Base-by-base conservation (phyloP, 2,113 vertebrate species). In the Sarotherodon lohbergeri region DNA sequence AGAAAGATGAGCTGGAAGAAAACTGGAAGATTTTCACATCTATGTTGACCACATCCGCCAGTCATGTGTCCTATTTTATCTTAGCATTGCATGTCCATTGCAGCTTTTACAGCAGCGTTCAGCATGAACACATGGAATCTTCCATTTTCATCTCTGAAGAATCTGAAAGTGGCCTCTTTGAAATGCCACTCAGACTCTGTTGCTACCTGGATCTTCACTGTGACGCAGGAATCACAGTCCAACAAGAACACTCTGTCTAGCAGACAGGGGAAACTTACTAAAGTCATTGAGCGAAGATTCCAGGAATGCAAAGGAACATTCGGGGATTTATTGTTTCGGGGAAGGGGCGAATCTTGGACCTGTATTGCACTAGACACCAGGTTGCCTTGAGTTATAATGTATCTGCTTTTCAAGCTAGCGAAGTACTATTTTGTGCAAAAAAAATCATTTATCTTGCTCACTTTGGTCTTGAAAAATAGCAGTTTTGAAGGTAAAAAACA, bases 141-240 rank as follows among this genome's bases (percentile, higher is more conserved):
- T 90, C 80, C 71, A 80, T 86, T 89, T 90, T 81, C 50, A 82
- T 87, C 91, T 76, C 80, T 4, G 17, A 78, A n/a, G 87, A 86
- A 48, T 73, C 4, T 2, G 2, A 66, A 55, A 84, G 41, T n/a
- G 6, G 86, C 91, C 85, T 81, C 89, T 24, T 46, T 89, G 81
- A 86, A 84, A 94, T 90, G 24, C 36, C 84, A 88, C 83, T 73
- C 29, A 90, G 90, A 86, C 55, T 80, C 63, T 43, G 83, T 92
- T 87, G 81, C 87, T 80, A 91, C 81, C 83, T 86, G 50, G 80
- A 88, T 85, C 17, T 13, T 57, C 80, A 3, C 12, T 10, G 82
- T 93, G 89, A 93, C 27, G 91, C 86, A 90, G 50, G 82, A 87
- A n/a, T 63, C 87, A 83, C 83, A 85, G 80, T 92, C 83, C 82